Percentiles rank a stretch among this genome's conserved stretches.
Conservation (phyloP, 1,140 invertebrate genomes). For the Drosophila nebulosa region DNA sequence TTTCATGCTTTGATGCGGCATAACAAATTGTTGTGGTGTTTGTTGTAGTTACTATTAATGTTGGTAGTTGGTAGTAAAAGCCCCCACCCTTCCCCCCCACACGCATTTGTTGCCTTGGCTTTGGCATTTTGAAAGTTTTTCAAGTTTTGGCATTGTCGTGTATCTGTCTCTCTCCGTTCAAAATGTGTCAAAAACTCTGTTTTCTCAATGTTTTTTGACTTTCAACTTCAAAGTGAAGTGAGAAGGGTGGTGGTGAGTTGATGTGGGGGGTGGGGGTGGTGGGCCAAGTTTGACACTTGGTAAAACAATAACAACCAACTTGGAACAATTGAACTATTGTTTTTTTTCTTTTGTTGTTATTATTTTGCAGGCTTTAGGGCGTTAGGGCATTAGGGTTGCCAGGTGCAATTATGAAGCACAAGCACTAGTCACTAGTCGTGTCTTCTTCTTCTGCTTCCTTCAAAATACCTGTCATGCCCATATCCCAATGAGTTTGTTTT, state of each 20-base stretch:
- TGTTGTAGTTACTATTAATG: constrained; percentile 15
- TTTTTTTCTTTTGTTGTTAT: too few relatives aligned
- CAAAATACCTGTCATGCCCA: too few relatives aligned
- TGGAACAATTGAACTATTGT: constrained; percentile 38
- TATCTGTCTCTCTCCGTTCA: constrained; percentile 4
- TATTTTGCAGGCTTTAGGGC: too few relatives aligned
- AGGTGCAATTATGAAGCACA: background rate
- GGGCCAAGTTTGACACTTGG: constrained; percentile 8
- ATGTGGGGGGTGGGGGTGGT: too few relatives aligned
- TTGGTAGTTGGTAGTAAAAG: background rate
- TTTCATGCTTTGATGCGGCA: constrained; percentile 59
- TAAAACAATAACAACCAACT: background rate
- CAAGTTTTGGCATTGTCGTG: background rate
- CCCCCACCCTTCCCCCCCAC: constrained; percentile 14
- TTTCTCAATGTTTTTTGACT: constrained; percentile 21
- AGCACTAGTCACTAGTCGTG: too few relatives aligned
- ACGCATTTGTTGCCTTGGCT: constrained; percentile 12
- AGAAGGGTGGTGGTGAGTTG: background rate
- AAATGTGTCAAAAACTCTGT: constrained; percentile 45
- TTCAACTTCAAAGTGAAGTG: background rate
- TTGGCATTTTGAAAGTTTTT: constrained; percentile 13
- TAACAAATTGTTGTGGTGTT: constrained; percentile 63
- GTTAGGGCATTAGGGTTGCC: constrained; percentile 32
- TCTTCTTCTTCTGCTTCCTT: too few relatives aligned
- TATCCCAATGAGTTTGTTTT: background rate